These are phyloP conservation scores for Papilio dardanus DNA, from an alignment of 1,140 invertebrate species.

Conservation along the genomic window DNA sequence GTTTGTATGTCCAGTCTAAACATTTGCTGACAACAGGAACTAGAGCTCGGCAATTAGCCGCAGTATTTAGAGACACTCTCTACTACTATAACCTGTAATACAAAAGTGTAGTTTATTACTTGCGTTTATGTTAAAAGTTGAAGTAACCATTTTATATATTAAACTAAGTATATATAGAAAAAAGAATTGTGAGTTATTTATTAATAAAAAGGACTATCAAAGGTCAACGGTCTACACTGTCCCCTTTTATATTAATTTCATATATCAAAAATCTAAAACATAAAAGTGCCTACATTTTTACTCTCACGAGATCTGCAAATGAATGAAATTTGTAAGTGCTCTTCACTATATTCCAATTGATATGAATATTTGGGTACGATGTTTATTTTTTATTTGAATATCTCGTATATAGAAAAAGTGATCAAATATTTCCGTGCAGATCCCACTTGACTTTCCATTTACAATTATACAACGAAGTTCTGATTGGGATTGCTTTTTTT, in stretches of 20 bases:
- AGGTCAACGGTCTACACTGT: too few species aligned
- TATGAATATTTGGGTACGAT: slow-evolving; percentile 56
- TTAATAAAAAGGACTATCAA: too few species aligned
- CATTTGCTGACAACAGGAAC: not conserved
- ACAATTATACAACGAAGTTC: slow-evolving; percentile 1
- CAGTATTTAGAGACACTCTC: not conserved
- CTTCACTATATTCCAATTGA: slow-evolving; percentile 53
- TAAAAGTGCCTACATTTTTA: not conserved
- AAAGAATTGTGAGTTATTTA: too few species aligned
- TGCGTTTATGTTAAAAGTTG: too few species aligned
- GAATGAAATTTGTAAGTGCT: slow-evolving; percentile 59
- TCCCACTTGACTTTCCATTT: slow-evolving; percentile 4
- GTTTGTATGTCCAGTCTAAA: not conserved
- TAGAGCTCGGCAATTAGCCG: not conserved
- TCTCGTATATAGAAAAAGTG: slow-evolving; percentile 27
- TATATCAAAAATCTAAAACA: not conserved
- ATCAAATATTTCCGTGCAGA: slow-evolving; percentile 37
- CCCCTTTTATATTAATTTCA: too few species aligned
- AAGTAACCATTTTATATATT: too few species aligned
- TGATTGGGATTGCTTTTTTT: not conserved
- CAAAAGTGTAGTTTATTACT: too few species aligned
- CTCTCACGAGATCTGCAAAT: slow-evolving; percentile 45
- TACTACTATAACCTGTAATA: too few species aligned
- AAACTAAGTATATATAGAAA: too few species aligned
- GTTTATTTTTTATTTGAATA: slow-evolving; percentile 46